Evolutionary conservation across 1,140 invertebrate genomes (phyloP).

Genomic region (Aleiodes sp.): DNA sequence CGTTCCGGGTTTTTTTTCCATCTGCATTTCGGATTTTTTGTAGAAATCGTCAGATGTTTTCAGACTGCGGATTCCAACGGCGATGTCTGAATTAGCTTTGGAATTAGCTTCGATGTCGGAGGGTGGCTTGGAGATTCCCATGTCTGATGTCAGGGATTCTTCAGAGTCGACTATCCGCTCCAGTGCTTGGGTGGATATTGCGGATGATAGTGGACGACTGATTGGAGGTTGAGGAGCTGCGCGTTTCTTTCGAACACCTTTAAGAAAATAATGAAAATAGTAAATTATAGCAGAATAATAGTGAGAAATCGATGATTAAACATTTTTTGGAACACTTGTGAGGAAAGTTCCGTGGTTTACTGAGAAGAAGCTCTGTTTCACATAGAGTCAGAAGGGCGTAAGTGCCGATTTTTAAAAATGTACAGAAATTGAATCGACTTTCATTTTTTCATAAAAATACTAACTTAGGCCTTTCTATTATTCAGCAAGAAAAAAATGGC

Average conservation of each 20-base stretch:
- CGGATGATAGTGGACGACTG: conserved; percentile 55
- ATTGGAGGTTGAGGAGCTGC: conserved; percentile 56
- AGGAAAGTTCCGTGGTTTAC: no score
- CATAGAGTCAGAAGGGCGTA: no score
- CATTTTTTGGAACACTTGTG: background rate
- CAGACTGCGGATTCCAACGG: conserved; percentile 18
- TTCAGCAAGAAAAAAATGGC: no score
- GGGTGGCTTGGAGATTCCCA: conserved; percentile 58
- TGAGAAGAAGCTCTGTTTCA: no score
- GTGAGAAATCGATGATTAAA: conserved; percentile 29
- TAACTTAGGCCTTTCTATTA: no score
- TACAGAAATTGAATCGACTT: no score
- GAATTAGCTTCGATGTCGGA: conserved; percentile 50
- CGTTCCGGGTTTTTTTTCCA: background rate
- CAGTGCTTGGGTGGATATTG: conserved; percentile 57
- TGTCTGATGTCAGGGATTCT: conserved; percentile 60
- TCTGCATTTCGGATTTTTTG: background rate
- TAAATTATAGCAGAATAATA: background rate
- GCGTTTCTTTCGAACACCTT: conserved; percentile 60
- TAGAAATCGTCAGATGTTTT: background rate
- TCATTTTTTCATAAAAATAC: no score
- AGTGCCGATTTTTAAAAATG: no score
- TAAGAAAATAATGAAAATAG: no score
- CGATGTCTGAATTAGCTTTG: conserved; percentile 53
- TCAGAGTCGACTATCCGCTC: conserved; percentile 62